Evolutionary conservation across 1,140 invertebrate genomes (phyloP).

Genomic region (Drosophila athabasca): DNA sequence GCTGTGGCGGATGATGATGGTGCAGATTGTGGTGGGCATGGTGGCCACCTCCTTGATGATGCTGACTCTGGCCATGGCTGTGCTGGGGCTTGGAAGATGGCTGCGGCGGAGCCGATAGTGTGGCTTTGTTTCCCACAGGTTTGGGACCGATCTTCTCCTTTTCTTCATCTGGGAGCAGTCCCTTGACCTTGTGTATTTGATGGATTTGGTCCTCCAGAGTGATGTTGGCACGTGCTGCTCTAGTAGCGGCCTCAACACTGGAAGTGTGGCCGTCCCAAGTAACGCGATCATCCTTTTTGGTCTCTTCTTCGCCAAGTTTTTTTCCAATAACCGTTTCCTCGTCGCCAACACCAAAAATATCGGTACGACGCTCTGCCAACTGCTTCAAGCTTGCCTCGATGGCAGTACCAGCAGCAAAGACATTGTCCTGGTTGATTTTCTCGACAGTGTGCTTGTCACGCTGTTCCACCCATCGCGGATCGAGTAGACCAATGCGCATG

Average conservation of each 20-base stretch:
- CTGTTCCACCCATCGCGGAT: slow-evolving; percentile 99
- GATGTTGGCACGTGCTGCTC: slow-evolving; percentile 96
- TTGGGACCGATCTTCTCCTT: slow-evolving; percentile 96
- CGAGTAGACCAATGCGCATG: slow-evolving; percentile 97
- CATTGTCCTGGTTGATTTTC: slow-evolving; percentile 83
- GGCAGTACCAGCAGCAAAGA: slow-evolving; percentile 92
- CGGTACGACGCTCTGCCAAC: slow-evolving; percentile 98
- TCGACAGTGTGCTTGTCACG: slow-evolving; percentile 94
- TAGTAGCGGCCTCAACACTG: slow-evolving; percentile 94
- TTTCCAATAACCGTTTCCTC: slow-evolving; percentile 99
- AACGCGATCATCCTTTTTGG: slow-evolving; percentile 93
- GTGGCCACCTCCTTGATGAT: slow-evolving; percentile 61
- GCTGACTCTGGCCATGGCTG: slow-evolving; percentile 53
- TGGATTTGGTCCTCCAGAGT: slow-evolving; percentile 98
- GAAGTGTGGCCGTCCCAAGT: slow-evolving; percentile 99
- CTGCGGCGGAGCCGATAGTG: slow-evolving; percentile 63
- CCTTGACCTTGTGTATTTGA: slow-evolving; percentile 98
- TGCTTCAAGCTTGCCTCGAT: slow-evolving; percentile 98
- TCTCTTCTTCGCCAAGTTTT: slow-evolving; percentile 98
- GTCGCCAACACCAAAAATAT: slow-evolving; percentile 99
- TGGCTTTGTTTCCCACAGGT: slow-evolving; percentile 85
- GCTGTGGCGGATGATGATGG: slow-evolving; percentile 55
- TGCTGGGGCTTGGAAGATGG: slow-evolving; percentile 62
- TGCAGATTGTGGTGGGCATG: slow-evolving; percentile 51
- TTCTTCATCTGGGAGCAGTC: slow-evolving; percentile 95